Percentiles rank a stretch among this genome's conserved stretches.
Conservation (phyloP, 2,113 vertebrate genomes). For the Tyto alba region DNA sequence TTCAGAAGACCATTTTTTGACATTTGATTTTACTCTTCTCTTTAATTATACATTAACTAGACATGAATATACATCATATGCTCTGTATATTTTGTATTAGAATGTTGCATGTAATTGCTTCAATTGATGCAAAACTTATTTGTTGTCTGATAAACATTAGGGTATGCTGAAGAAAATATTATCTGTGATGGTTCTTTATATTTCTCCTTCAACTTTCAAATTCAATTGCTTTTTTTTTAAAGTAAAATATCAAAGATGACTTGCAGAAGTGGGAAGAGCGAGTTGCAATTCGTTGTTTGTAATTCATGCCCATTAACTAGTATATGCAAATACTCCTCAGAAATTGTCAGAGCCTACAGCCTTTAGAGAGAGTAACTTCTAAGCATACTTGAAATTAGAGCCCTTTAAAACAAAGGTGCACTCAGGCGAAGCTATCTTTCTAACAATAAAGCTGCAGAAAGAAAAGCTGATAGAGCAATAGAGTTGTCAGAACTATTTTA, state of each 20-base stretch:
- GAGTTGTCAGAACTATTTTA: constrained; percentile 33
- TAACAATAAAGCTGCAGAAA: not conserved
- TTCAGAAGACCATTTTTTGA: not conserved
- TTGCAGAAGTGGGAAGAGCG: not conserved
- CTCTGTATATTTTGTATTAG: not conserved
- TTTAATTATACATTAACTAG: not conserved
- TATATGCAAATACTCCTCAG: not conserved
- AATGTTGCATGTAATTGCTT: not conserved
- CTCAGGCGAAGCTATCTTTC: not conserved
- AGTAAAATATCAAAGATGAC: not conserved
- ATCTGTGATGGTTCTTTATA: not conserved
- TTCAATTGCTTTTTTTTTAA: not conserved
- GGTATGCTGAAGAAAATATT: not conserved
- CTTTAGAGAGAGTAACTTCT: not conserved
- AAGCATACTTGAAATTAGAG: not conserved
- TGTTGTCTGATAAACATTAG: not conserved
- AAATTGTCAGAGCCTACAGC: not conserved
- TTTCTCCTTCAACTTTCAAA: not conserved
- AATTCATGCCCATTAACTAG: not conserved
- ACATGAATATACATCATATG: not conserved
- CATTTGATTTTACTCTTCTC: not conserved
- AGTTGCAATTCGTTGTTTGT: not conserved
- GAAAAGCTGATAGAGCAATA: constrained; percentile 38
- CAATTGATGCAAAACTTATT: not conserved
- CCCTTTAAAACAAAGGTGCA: not conserved